Conservation (phyloP, 1,140 invertebrate species). For the Drosophila setifemur region DNA sequence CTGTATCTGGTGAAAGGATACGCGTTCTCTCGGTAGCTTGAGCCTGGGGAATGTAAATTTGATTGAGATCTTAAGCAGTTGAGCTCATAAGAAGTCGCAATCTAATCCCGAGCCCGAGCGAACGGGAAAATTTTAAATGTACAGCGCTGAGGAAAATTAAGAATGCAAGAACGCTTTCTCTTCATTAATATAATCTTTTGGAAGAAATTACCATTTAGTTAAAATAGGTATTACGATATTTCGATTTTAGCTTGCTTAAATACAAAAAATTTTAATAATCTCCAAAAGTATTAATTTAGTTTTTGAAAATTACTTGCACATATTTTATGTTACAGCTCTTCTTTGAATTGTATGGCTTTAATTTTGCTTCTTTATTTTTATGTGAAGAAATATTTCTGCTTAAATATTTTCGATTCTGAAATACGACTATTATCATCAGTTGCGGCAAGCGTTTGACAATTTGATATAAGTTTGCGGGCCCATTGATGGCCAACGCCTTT, state of each 20-base stretch:
- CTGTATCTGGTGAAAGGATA: conserved; percentile 2
- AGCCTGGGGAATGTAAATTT: conserved; percentile 38
- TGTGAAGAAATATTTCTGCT: not conserved
- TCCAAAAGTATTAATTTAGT: too few species aligned
- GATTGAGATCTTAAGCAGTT: conserved; percentile 37
- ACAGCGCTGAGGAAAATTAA: conserved; percentile 19
- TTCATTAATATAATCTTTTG: conserved; percentile 14
- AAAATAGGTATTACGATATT: too few species aligned
- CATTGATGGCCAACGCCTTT: not conserved
- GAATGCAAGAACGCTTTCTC: conserved; percentile 8
- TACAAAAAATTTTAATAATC: too few species aligned
- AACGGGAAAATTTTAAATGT: conserved; percentile 10
- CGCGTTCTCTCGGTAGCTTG: conserved; percentile 5
- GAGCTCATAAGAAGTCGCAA: conserved; percentile 1
- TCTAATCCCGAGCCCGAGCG: conserved; percentile 1
- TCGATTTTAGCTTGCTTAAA: too few species aligned
- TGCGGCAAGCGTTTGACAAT: conserved; percentile 30
- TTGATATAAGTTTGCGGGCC: conserved; percentile 13
- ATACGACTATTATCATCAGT: conserved; percentile 24
- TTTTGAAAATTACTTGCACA: too few species aligned
- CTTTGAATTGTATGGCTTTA: not conserved
- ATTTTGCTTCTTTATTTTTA: too few species aligned
- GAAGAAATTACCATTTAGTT: too few species aligned
- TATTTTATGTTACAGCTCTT: not conserved
- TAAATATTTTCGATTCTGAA: conserved; percentile 7